Evolutionary conservation across 2,797 vertebrate species (phyloP).

Genomic region (Sarcophilus harrisii): DNA sequence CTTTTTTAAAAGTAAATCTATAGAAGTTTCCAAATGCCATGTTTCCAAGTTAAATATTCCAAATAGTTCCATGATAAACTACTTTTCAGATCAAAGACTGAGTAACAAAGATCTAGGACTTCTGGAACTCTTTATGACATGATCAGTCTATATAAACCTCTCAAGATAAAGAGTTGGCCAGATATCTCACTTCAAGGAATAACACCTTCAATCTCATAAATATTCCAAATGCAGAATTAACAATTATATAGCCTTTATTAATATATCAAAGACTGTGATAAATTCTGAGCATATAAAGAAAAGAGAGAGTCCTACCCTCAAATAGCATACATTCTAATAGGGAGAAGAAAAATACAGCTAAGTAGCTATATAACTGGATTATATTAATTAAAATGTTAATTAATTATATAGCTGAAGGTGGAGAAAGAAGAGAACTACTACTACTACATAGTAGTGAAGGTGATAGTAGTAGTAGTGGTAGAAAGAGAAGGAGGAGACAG

Average conservation of each 20-base stretch:
- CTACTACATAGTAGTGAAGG: too few species aligned
- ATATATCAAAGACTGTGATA: neutral
- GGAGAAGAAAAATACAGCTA: neutral
- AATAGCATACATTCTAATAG: neutral
- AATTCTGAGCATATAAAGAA: neutral
- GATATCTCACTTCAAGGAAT: neutral
- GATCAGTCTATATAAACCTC: neutral
- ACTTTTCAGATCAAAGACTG: constrained; percentile 40
- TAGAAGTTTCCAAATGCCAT: constrained; percentile 41
- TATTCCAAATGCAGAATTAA: neutral
- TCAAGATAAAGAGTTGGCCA: neutral
- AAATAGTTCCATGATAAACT: constrained; percentile 44
- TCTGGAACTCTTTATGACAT: neutral
- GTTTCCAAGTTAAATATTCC: constrained; percentile 53
- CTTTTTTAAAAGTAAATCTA: constrained; percentile 60
- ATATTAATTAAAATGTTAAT: too few species aligned
- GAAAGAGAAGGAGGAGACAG: neutral
- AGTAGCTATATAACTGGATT: neutral
- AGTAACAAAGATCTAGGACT: neutral
- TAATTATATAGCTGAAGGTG: neutral
- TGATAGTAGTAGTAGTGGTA: too few species aligned
- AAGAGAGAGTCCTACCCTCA: neutral
- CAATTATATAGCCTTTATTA: neutral
- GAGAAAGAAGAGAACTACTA: neutral
- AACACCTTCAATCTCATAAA: neutral